Evolutionary conservation across 2,888 invertebrate species (phyloP).

Genomic region (Piscicola geometra): DNA sequence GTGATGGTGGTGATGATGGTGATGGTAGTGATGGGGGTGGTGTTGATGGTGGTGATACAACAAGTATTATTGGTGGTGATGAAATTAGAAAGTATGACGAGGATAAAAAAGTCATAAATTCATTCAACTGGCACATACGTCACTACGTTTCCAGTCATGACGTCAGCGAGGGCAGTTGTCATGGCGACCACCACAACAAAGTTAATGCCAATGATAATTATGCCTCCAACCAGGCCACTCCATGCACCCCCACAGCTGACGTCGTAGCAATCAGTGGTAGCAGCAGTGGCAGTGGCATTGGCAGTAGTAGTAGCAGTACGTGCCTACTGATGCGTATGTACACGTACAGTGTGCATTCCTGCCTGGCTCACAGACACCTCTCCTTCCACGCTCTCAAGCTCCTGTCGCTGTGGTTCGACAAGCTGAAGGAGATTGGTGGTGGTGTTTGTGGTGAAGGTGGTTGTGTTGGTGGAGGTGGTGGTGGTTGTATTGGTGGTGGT

Average conservation of each 20-base stretch:
- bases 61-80: no score
- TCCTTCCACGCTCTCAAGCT: background rate
- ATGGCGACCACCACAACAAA: background rate
- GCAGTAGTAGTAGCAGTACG: no score
- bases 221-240: no score
- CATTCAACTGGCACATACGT: no score
- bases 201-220: background rate
- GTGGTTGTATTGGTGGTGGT: background rate
- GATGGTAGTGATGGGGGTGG: no score
- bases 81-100: no score
- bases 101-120: no score
- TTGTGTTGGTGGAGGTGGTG: background rate
- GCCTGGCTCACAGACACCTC: background rate
- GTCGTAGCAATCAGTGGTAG: background rate
- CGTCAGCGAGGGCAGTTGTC: background rate
- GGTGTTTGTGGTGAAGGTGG: background rate
- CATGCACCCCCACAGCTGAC: no score
- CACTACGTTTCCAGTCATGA: no score
- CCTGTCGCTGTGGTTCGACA: background rate
- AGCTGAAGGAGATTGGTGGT: background rate
- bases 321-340: background rate
- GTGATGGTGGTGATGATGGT: no score
- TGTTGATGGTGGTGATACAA: no score
- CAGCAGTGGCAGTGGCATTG: background rate
- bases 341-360: background rate